These are phyloP conservation scores for Sarcophaga caerulescens DNA, from an alignment of 2,888 invertebrate genomes.

Conservation along the genomic window DNA sequence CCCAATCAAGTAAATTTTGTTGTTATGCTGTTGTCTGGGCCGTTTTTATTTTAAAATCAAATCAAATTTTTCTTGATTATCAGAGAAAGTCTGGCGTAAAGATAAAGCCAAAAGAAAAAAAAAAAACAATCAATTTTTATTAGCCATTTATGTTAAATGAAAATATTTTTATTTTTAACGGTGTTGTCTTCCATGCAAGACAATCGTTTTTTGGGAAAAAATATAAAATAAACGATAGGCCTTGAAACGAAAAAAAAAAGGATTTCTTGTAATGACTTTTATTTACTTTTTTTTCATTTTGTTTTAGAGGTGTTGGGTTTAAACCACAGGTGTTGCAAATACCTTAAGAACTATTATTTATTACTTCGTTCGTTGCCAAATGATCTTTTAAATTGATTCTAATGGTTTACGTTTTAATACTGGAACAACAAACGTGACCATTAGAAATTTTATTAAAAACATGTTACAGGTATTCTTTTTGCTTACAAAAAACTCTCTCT, in stretches of 20 bases:
- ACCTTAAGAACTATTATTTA: neutral
- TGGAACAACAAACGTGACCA: neutral
- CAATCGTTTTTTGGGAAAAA: neutral
- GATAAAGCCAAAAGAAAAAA: neutral
- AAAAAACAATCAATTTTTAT: slow-evolving; percentile 54
- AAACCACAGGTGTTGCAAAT: neutral
- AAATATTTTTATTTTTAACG: slow-evolving; percentile 29
- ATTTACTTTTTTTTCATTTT: too few species aligned
- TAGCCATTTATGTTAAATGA: slow-evolving; percentile 42
- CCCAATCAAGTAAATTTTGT: neutral
- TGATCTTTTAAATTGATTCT: slow-evolving; percentile 30
- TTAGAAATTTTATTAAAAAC: neutral
- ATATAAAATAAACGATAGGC: too few species aligned
- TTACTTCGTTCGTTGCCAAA: neutral
- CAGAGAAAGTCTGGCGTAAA: neutral
- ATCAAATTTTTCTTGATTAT: neutral
- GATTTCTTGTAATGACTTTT: neutral
- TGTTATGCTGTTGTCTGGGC: neutral
- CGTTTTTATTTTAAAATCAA: neutral
- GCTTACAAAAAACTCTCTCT: neutral
- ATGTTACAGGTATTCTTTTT: too few species aligned
- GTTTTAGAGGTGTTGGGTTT: too few species aligned
- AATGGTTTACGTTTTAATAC: neutral
- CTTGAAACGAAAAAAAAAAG: neutral
- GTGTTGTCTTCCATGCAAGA: neutral